Conservation (phyloP, 2,888 invertebrate species). For the Troides oblongomaculatus region DNA sequence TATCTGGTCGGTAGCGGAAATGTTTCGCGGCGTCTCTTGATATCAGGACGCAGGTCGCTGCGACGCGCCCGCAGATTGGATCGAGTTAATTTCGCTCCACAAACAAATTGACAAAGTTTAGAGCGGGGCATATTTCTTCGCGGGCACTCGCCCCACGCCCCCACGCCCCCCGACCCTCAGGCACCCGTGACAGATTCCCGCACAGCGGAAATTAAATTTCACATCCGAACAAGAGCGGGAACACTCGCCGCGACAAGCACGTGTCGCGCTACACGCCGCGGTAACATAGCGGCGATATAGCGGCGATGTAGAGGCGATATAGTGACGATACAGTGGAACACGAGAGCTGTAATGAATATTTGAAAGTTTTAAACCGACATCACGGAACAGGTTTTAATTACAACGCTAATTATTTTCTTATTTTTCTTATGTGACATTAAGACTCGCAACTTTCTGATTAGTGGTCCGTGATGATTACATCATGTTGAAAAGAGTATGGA, state of each 20-base stretch:
- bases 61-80: conserved; percentile 73
- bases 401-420: too few species aligned
- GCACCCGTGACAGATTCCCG: conserved; percentile 69
- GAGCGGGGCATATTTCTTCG: conserved; percentile 79
- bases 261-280: conserved; percentile 51
- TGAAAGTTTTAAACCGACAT: too few species aligned
- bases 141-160: conserved; percentile 44
- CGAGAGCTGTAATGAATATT: conserved; percentile 9
- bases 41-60: conserved; percentile 66
- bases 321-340: not conserved
- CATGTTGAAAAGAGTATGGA: too few species aligned
- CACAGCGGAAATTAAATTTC: conserved; percentile 79
- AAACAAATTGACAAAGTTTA: conserved; percentile 81
- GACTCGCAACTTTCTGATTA: too few species aligned
- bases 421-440: too few species aligned
- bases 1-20: conserved; percentile 50
- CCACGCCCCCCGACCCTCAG: conserved; percentile 45
- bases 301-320: not conserved
- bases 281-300: conserved; percentile 42
- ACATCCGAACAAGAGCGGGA: conserved; percentile 77
- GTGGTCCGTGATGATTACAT: too few species aligned
- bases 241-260: conserved; percentile 64
- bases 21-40: conserved; percentile 54
- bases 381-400: too few species aligned
- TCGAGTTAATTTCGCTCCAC: conserved; percentile 80